Percentiles rank a stretch among this genome's conserved stretches.
Conservation (phyloP, 2,888 invertebrate genomes). For the Diarsia mendica region DNA sequence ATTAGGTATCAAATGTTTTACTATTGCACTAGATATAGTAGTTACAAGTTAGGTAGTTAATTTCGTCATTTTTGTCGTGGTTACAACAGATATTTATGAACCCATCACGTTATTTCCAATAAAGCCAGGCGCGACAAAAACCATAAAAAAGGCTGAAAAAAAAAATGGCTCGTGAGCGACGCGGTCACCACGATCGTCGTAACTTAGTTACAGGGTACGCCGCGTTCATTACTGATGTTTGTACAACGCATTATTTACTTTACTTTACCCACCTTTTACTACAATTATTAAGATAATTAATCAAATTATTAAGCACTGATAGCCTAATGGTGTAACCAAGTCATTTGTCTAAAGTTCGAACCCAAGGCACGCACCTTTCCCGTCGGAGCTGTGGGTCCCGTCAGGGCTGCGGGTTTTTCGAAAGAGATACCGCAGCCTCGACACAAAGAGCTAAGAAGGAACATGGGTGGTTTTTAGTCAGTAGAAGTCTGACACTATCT, state of each 20-base stretch:
- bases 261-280: not conserved
- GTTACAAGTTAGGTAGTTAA: too few species aligned
- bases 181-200: not conserved
- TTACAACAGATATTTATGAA: not conserved
- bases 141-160: conserved; percentile 1
- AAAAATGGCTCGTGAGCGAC: not conserved
- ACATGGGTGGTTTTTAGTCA: too few species aligned
- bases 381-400: too few species aligned
- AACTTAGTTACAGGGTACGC: not conserved
- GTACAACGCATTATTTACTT: conserved; percentile 7
- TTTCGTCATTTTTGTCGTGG: not conserved
- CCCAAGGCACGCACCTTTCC: too few species aligned
- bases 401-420: too few species aligned
- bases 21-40: too few species aligned
- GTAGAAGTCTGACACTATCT: too few species aligned
- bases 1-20: not conserved
- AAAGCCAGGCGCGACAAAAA: not conserved
- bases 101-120: not conserved
- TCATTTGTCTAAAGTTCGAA: too few species aligned
- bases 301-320: too few species aligned
- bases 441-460: too few species aligned
- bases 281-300: not conserved
- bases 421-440: too few species aligned
- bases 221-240: conserved; percentile 6
- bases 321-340: too few species aligned